Evolutionary conservation across 2,888 invertebrate genomes (phyloP).

Genomic region (Campoletis raptor): DNA sequence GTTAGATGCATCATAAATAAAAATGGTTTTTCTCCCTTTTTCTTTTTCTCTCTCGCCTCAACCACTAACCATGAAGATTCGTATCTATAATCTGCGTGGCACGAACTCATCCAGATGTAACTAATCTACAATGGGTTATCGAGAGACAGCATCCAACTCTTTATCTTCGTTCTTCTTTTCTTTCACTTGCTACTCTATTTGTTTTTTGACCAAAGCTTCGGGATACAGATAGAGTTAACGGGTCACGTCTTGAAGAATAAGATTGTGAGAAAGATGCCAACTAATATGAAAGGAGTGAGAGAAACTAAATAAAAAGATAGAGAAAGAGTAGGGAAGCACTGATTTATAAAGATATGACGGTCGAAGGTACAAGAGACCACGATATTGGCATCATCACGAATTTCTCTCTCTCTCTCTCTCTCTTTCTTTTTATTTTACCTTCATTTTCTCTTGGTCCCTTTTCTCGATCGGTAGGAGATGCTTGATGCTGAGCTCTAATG

Average conservation of each 20-base stretch:
- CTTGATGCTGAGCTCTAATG: constrained; percentile 60
- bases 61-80: constrained; percentile 63
- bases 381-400: constrained; percentile 57
- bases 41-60: constrained; percentile 14
- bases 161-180: constrained; percentile 37
- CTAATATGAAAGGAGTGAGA: constrained; percentile 28
- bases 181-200: constrained; percentile 29
- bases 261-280: constrained; percentile 62
- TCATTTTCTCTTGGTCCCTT: constrained; percentile 25
- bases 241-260: constrained; percentile 66
- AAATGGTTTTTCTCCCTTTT: not conserved
- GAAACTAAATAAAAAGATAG: constrained; percentile 27
- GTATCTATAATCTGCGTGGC: constrained; percentile 68
- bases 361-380: constrained; percentile 30
- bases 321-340: constrained; percentile 41
- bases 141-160: constrained; percentile 65
- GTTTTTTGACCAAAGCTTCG: constrained; percentile 44
- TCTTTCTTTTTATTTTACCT: constrained; percentile 6
- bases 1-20: constrained; percentile 54
- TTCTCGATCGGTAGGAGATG: constrained; percentile 43
- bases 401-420: constrained; percentile 13
- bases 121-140: constrained; percentile 69
- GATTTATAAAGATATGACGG: constrained; percentile 59
- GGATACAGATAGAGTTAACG: constrained; percentile 59
- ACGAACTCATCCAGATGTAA: constrained; percentile 69